phyloP scores from a whole-genome alignment of 1,140 invertebrate genomes.

The Caerostris darwini region DNA sequence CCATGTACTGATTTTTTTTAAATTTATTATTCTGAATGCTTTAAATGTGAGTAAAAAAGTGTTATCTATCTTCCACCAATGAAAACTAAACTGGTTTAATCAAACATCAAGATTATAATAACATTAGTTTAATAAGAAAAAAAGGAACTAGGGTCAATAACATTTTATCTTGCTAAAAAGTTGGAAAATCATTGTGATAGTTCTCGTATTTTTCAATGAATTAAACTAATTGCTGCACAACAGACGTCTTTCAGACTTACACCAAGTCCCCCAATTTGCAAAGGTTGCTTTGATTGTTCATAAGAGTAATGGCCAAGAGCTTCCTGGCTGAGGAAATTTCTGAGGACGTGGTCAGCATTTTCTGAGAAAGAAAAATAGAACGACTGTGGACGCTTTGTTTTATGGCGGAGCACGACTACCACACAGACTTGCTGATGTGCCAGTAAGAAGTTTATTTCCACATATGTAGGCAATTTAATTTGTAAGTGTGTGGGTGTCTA shows the following conservation, averaged over 20 bases:
- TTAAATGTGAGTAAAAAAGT: too few relatives aligned
- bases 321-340: conserved; percentile 27
- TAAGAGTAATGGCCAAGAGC: background rate
- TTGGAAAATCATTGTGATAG: background rate
- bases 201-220: background rate
- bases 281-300: background rate
- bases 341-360: background rate
- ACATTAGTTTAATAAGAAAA: too few relatives aligned
- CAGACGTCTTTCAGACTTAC: background rate
- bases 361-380: background rate
- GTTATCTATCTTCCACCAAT: too few relatives aligned
- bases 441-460: background rate
- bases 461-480: background rate
- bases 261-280: background rate
- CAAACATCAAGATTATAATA: too few relatives aligned
- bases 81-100: too few relatives aligned
- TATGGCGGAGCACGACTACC: background rate
- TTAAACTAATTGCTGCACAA: background rate
- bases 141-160: too few relatives aligned
- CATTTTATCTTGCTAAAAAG: too few relatives aligned
- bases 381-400: background rate
- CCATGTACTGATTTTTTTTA: too few relatives aligned
- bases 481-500: background rate
- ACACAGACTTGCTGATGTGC: background rate
- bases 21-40: too few relatives aligned